Evolutionary conservation across 1,140 invertebrate species (phyloP), one percentile per base, ranked within the genome.

Genomic region (Ladona fulva): DNA sequence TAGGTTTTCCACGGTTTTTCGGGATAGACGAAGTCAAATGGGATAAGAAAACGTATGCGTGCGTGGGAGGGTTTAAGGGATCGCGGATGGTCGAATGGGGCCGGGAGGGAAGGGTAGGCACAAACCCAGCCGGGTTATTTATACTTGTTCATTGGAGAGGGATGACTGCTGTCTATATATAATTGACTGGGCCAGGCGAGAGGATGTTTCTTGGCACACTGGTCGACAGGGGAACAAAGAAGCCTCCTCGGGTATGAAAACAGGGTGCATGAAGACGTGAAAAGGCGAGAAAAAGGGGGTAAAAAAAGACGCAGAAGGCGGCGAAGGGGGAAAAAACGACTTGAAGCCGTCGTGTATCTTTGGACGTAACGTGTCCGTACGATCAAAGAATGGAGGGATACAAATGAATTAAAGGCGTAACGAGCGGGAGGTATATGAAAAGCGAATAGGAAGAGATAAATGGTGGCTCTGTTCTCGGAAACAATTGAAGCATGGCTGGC

Each of bases 151-250:
- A 66, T 66, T 66, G 52, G 52, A 66, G 52, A 66, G 52, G 52
- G 52, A 66, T 66, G 52, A 66, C 52, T 66, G 52, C 52, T 66
- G 52, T 66, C 52, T 66, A 66, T 66, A 66, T 66, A 66, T 66
- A 66, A 66, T 66, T 66, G 52, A 66, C 52, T 66, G 52, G 52
- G 52, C 52, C 52, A 66, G 52, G 52, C 52, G 52, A 66, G 52
- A 19, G n/a, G 52, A 66, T 66, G 52, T 66, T 66, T 66, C 52
- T 66, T 66, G 52, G 52, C 52, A 66, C 52, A 12, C 52, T 22
- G 52, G 14, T 66, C 52, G 52, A 66, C 52, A 66, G 52, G 52
- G 52, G 52, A 66, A 66, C 52, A 66, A 66, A 66, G 52, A 66
- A 66, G 52, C 52, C n/a, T 37, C 29, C 29, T 66, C 52, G 52